Evolutionary conservation across 1,140 invertebrate genomes (phyloP), one percentile per base, ranked within the genome.

Genomic region (Sinonovacula constricta): DNA sequence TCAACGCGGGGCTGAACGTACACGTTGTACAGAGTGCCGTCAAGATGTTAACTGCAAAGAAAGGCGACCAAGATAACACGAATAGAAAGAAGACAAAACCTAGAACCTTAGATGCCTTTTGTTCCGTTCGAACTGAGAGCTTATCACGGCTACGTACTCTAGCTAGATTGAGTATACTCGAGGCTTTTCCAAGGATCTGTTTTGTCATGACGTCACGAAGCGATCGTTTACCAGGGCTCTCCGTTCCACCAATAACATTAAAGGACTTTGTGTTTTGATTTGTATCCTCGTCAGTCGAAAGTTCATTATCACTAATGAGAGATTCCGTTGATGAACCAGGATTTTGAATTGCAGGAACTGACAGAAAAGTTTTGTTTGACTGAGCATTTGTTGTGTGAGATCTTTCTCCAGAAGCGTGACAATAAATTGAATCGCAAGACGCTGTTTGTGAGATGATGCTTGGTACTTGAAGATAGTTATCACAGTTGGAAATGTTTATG

Each of bases 51-150:
- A 85, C 76, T 33, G 85, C 66, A 67, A 89, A 89, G 78, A 89
- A 89, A 34, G 88, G 88, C 4, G 79, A 69, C 88, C 88, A 89
- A 49, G 80, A 83, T 14, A 85, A 49, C 0, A 86, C 76, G 62
- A 89, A 89, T 3, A 86, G 66, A 14, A 51, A 67, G 62, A 89
- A 87, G 2, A 89, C 85, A 22, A 88, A 82, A 14, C 84, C 83
- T 18, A 89, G 72, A n/a, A 89, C 87, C 71, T 87, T 94, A 2
- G 97, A 96, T 60, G 97, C 97, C 92, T 98, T 98, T 90, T 97
- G 96, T 90, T 98, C 97, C 86, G 96, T 97, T 60, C 69, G 56
- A 15, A 84, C 82, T 33, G 65, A 18, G 12, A 76, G 70, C 31
- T 72, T 72, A 39, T 71, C 77, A 34, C 31, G 26, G 18, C 53